Evolutionary conservation across 2,113 vertebrate species (phyloP).

Genomic region (Taurulus bubalis): DNA sequence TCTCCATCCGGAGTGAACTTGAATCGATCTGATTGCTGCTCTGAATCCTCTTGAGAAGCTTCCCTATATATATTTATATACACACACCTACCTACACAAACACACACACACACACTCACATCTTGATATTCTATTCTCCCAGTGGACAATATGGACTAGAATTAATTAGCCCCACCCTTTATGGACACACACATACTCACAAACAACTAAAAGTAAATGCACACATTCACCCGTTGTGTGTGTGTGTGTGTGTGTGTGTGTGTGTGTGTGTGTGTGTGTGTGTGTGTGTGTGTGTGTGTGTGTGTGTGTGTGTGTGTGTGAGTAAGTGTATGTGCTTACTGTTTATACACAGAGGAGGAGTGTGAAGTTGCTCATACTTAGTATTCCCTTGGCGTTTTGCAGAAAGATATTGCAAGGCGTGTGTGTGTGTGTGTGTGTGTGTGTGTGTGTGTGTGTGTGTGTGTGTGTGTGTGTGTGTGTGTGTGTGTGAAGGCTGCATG

Average conservation of each 20-base stretch:
- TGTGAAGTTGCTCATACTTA: constrained; percentile 67
- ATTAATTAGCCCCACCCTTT: constrained; percentile 60
- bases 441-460: constrained; percentile 21
- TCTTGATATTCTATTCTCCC: constrained; percentile 60
- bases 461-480: constrained; percentile 28
- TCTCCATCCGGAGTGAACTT: constrained; percentile 52
- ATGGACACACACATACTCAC: constrained; percentile 46
- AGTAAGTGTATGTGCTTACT: constrained; percentile 7
- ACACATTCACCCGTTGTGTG: constrained; percentile 34
- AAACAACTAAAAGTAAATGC: constrained; percentile 23
- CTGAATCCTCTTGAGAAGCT: constrained; percentile 52
- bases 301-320: constrained; percentile 21
- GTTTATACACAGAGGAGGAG: constrained; percentile 52
- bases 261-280: constrained; percentile 36
- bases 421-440: constrained; percentile 22
- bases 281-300: constrained; percentile 26
- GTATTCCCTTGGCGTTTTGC: constrained; percentile 70
- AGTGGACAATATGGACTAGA: constrained; percentile 56
- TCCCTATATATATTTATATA: background rate
- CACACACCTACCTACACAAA: constrained; percentile 6
- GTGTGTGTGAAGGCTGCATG: constrained; percentile 52
- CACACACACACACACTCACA: constrained; percentile 4
- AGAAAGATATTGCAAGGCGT: constrained; percentile 66
- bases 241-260: constrained; percentile 7
- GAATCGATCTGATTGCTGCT: constrained; percentile 64